Evolutionary conservation across 2,113 vertebrate genomes (phyloP), one percentile per base, ranked within the genome.

Genomic region (Xiphorhynchus elegans): DNA sequence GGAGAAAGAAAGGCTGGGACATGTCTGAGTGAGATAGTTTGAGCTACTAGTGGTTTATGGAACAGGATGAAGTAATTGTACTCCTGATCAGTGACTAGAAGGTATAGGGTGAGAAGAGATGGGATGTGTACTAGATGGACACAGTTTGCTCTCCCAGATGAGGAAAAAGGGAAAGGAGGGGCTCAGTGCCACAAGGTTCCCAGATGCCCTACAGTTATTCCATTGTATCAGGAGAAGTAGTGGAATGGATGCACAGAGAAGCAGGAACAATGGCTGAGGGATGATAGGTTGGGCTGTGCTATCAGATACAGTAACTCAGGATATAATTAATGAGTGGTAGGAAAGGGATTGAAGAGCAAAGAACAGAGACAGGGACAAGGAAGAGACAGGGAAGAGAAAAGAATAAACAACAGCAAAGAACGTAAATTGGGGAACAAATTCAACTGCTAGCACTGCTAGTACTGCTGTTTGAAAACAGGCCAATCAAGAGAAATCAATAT

Each of bases 401-500:
- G n/a, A 93, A 86, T 60, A 88, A 81, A 37, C 52, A 95, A 72
- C 40, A 84, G n/a, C 62, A 75, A 83, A 90, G 44, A 87, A 33
- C 55, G 59, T 70, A 83, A 86, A 89, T 80, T 81, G 75, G 40
- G 47, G 66, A 90, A 93, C 85, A 94, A 92, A 82, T 69, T 11
- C 40, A 40, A 40, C 40, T 40, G 40, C 40, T 40, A 40, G 58
- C 66, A 89, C 75, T 9, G 11, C 58, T 69, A 78, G 87, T 93
- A 96, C 39, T 89, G 85, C 68, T 95, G 68, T 96, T 93, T 96
- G 94, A 97, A 98, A 97, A 96, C 95, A 97, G 84, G 77, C 52
- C 37, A 42, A 64, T 31, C 3, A 11, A 91, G 87, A 84, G 84
- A 93, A 94, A 90, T 58, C 77, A 95, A 44, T 90, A 88, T 95